Evolutionary conservation across 2,888 invertebrate genomes (phyloP).

Genomic region (Xestobium rufovillosum): DNA sequence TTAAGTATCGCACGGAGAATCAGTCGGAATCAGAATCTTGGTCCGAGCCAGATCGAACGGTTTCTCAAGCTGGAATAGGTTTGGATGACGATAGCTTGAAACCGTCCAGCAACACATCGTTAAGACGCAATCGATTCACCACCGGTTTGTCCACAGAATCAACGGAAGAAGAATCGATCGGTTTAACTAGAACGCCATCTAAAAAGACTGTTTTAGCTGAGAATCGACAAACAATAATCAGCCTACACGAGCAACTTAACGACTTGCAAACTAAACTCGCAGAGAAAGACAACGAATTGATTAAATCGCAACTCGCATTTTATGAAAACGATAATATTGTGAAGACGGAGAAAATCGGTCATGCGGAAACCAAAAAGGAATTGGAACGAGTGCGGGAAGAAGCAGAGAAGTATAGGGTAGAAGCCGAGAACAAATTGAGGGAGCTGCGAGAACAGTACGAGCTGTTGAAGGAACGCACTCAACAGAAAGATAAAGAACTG

Average conservation of each 20-base stretch:
- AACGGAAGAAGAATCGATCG: conserved; percentile 33
- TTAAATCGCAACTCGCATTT: background rate
- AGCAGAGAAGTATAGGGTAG: conserved; percentile 28
- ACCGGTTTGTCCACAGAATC: conserved; percentile 28
- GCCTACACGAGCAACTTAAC: conserved; percentile 41
- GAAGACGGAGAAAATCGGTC: conserved; percentile 9
- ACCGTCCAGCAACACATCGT: conserved; percentile 43
- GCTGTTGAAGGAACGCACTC: conserved; percentile 21
- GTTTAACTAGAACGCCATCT: conserved; percentile 23
- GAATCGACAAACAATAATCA: conserved; percentile 30
- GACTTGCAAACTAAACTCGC: conserved; percentile 41
- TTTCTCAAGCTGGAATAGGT: conserved; percentile 74
- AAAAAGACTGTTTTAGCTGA: conserved; percentile 25
- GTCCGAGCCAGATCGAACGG: conserved; percentile 79
- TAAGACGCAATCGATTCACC: conserved; percentile 8
- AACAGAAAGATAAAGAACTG: conserved; percentile 17
- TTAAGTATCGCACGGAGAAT: no score
- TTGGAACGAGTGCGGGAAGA: conserved; percentile 24
- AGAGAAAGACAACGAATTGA: conserved; percentile 19
- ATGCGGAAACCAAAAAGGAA: conserved; percentile 19
- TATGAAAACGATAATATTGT: conserved; percentile 5
- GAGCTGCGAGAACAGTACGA: conserved; percentile 23
- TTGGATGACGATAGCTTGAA: conserved; percentile 46
- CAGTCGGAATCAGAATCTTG: conserved; percentile 75
- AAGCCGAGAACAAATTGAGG: conserved; percentile 25